Evolutionary conservation across 2,888 invertebrate genomes (phyloP), one percentile per base, ranked within the genome.

Genomic region (Nomada hirtipes): DNA sequence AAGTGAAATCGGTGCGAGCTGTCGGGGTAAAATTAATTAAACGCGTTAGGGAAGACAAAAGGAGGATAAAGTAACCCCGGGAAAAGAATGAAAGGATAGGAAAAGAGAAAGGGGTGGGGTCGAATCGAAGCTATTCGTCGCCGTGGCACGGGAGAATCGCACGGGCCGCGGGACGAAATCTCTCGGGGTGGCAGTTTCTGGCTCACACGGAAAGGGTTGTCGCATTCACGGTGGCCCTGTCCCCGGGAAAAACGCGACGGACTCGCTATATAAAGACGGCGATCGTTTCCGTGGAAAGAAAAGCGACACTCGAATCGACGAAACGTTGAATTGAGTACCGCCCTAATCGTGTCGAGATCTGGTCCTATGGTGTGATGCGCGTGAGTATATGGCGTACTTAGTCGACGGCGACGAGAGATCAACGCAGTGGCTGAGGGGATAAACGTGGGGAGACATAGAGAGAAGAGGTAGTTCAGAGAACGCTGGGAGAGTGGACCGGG

Each of bases 321-420:
- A 82, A 90, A 87, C 85, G 88, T 84, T 85, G 89, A 83, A 89
- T 89, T 80, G 88, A 88, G 88, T 83, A 88, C 89, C 89, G 89
- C 89, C 88, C 88, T 88, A 88, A 88, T 88, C 89, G 88, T 90
- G 88, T 86, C 88, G 86, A 83, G 89, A 89, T 89, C 91, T 90
- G 89, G 86, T 89, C 88, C 88, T 88, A 88, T 83, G 88, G 85
- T 89, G 87, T 89, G 87, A 89, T 88, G 88, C 87, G 85, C 87
- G 88, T 88, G 86, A 87, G 89, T 89, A 89, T 86, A 90, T 81
- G 87, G 88, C 89, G 91, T 89, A 90, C 90, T 89, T 90, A 91
- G 90, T 88, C 89, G 88, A 77, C 84, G 86, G 76, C 81, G 82
- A 79, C 68, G 79, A 78, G 83, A 83, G 85, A 78, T 77, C 76